These are phyloP conservation scores for Eretmochelys imbricata DNA, from an alignment of 2,113 vertebrate species.

Conservation along the genomic window DNA sequence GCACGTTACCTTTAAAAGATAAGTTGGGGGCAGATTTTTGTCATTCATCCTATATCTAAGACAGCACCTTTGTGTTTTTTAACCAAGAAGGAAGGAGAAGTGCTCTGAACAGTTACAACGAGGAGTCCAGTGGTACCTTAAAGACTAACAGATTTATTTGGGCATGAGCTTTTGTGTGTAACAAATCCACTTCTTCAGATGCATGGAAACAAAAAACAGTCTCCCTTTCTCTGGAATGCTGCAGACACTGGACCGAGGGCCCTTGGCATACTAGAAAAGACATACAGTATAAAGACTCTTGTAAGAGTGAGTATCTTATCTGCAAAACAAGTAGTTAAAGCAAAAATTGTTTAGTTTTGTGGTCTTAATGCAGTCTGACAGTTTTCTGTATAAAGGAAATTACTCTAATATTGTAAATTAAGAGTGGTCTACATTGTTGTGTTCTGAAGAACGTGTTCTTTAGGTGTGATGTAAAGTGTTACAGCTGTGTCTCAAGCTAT, in stretches of 20 bases:
- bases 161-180: too few relatives aligned
- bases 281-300: background rate
- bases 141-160: too few relatives aligned
- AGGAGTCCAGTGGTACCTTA: too few relatives aligned
- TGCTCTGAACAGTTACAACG: background rate
- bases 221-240: background rate
- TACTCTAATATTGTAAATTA: background rate
- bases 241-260: fast-evolving
- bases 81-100: background rate
- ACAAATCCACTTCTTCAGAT: too few relatives aligned
- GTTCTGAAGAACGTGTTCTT: background rate
- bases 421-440: background rate
- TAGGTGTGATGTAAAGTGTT: fast-evolving
- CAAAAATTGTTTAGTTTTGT: background rate
- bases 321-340: background rate
- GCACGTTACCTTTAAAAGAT: background rate
- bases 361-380: background rate
- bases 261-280: fast-evolving
- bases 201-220: background rate
- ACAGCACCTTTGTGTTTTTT: background rate
- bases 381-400: background rate
- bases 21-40: background rate
- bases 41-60: background rate
- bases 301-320: background rate
- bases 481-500: background rate